Conservation (phyloP, 1,140 invertebrate genomes). For the Drosophila santomea region DNA sequence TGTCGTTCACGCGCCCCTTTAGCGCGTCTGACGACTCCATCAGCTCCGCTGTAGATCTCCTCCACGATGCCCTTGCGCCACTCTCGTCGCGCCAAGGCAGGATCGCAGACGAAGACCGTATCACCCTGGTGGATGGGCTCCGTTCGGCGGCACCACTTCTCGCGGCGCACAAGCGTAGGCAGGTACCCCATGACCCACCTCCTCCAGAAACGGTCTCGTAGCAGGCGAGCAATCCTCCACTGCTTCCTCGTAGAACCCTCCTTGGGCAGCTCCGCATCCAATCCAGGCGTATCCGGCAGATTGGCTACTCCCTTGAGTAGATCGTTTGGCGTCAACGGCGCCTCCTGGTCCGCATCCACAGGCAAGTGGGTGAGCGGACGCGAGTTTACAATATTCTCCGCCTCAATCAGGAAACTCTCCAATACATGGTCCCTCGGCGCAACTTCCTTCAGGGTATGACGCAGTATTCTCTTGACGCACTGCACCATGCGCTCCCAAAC, state of each 20-base stretch:
- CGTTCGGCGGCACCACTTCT: conserved; percentile 33
- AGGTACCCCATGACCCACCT: conserved; percentile 27
- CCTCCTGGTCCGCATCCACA: conserved; percentile 16
- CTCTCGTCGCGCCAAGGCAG: not conserved
- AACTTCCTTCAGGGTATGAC: not conserved
- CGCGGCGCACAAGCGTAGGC: conserved; percentile 23
- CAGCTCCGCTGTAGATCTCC: not conserved
- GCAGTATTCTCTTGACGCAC: not conserved
- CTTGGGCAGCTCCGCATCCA: not conserved
- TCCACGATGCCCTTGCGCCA: conserved; percentile 7
- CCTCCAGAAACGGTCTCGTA: conserved; percentile 2
- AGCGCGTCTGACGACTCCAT: conserved; percentile 5
- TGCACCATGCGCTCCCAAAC: not conserved
- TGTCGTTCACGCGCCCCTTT: not conserved
- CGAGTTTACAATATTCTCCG: conserved; percentile 23
- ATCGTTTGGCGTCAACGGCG: conserved; percentile 2
- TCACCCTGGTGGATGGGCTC: conserved; percentile 22
- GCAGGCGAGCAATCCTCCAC: not conserved
- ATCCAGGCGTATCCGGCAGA: not conserved
- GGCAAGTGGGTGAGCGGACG: conserved; percentile 18
- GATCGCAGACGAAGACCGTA: conserved; percentile 4
- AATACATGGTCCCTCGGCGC: conserved; percentile 7
- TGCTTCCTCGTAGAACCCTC: not conserved
- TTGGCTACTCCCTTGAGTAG: not conserved
- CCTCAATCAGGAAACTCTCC: conserved; percentile 18